Percentiles rank a stretch among this genome's conserved stretches.
phyloP scores from a whole-genome alignment of 2,888 invertebrate genomes.

The Antheraea yamamai region DNA sequence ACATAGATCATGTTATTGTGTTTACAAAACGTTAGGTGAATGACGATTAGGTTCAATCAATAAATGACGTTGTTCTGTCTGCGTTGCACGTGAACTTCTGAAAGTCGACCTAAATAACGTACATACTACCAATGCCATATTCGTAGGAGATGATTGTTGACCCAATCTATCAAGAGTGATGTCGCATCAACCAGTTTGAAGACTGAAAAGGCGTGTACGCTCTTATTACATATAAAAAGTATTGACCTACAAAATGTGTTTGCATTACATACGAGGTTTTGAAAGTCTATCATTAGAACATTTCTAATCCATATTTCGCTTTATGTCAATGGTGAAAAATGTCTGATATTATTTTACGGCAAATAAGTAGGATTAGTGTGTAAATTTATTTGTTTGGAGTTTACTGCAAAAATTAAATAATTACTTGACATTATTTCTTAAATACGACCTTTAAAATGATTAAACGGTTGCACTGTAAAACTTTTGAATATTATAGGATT shows the following conservation, averaged over 20 bases:
- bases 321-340: background rate
- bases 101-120: slow-evolving; percentile 49
- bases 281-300: background rate
- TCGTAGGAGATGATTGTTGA: slow-evolving; percentile 48
- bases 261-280: background rate
- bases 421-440: background rate
- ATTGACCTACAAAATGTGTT: background rate
- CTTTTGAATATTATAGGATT: background rate
- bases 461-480: background rate
- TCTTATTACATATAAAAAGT: slow-evolving; percentile 5
- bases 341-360: background rate
- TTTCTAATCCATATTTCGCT: background rate
- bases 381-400: background rate
- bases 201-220: background rate
- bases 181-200: slow-evolving; percentile 35
- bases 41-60: slow-evolving; percentile 44
- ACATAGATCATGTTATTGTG: slow-evolving; percentile 44
- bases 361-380: background rate
- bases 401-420: background rate
- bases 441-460: background rate
- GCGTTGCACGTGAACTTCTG: slow-evolving; percentile 41
- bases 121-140: slow-evolving; percentile 16
- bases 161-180: slow-evolving; percentile 58
- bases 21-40: slow-evolving; percentile 52
- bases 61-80: slow-evolving; percentile 53